Base-by-base conservation (phyloP, 1,140 invertebrate genomes). In the Teleogryllus occipitalis region DNA sequence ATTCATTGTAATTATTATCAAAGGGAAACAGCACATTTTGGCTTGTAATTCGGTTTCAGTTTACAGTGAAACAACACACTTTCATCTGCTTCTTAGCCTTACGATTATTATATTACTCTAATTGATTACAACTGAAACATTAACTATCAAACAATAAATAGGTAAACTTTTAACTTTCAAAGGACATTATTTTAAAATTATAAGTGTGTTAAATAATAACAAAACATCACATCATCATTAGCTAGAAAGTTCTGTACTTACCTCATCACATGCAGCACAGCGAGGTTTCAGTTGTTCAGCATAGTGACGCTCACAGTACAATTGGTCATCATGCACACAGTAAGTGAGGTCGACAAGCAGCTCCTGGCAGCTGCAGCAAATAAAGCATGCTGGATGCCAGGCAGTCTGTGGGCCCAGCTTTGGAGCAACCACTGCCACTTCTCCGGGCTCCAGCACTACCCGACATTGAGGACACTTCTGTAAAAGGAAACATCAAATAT, bases 191-290 rank as follows among this genome's bases (percentile, higher is more conserved):
- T 39, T 39, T 39, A 5, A 39, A 39, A 5, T 39, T 39, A 1
- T 2, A 39, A 39, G 27, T 39, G 5, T 39, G 27, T 2, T 2
- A 1, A 39, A 39, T 39, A 39, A 39, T 5, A 39, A 39, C 27
- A 39, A 39, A 39, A 39, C 5, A 39, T 39, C 27, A 2, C 27
- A 39, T 39, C 27, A 39, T 39, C 27, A 39, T 39, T 5, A 1
- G 1, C 27, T 65, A 65, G 18, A 7, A 3, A 3, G 54, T 65
- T 3, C 7, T 3, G 2, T 39, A 90, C 93, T 91, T 86, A 98
- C 96, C 93, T 98, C 96, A 88, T 98, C 96, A 87, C 97, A 98
- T 81, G 95, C 95, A 65, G 94, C 90, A 86, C 97, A 98, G 84
- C 97, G 88, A 7, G 96, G 96, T 86, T 97, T 97, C 82, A 97